Evolutionary conservation across 2,888 invertebrate genomes (phyloP).

Genomic region (Bombyx huttoni): DNA sequence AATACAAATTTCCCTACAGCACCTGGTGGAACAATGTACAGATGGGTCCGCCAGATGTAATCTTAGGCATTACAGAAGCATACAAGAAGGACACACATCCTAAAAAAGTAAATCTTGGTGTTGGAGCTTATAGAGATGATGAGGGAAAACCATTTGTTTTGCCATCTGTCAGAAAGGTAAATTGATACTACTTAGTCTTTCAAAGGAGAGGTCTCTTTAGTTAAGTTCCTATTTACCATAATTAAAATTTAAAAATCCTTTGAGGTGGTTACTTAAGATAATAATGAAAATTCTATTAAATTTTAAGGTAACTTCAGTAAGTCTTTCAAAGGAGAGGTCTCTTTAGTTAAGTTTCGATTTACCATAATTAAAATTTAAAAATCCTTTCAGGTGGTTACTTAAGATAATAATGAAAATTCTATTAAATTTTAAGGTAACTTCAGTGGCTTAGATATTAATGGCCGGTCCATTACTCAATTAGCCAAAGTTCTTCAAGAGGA

Average conservation of each 20-base stretch:
- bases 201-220: neutral
- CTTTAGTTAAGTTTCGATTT: neutral
- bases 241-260: no score
- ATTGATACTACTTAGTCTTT: slow-evolving; percentile 1
- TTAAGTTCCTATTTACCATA: no score
- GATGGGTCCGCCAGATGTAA: slow-evolving; percentile 98
- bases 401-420: no score
- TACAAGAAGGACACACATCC: slow-evolving; percentile 91
- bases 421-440: no score
- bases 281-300: no score
- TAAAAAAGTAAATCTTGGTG: slow-evolving; percentile 97
- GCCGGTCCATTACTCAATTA: no score
- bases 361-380: no score
- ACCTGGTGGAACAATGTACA: slow-evolving; percentile 91
- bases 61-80: slow-evolving; percentile 97
- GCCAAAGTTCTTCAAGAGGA: no score
- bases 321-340: neutral
- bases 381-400: no score
- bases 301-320: neutral
- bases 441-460: no score
- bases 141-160: slow-evolving; percentile 96
- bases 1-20: slow-evolving; percentile 48
- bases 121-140: slow-evolving; percentile 97
- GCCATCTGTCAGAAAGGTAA: slow-evolving; percentile 85
- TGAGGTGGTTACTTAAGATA: no score